A percentile compares a stretch with the other conserved stretches of the same genome.
Evolutionary conservation across 2,888 invertebrate species (phyloP).

Genomic region (Yponomeuta plumbellus): DNA sequence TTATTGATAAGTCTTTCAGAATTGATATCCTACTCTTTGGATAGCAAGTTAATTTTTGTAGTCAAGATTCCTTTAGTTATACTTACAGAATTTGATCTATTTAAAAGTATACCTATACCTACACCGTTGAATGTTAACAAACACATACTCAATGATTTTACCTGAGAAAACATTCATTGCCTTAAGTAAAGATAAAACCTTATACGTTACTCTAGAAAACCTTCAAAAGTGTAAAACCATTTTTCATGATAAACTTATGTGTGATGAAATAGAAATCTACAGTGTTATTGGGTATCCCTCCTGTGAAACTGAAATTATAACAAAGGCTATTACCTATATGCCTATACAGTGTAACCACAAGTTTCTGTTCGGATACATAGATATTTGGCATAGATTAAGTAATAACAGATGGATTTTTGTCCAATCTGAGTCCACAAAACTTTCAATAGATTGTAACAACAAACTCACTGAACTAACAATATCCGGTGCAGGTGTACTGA

Average conservation of each 20-base stretch:
- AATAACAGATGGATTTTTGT: background rate
- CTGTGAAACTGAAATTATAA: background rate
- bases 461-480: background rate
- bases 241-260: background rate
- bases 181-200: background rate
- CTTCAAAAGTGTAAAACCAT: background rate
- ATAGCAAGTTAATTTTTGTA: too few species aligned
- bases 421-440: background rate
- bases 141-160: background rate
- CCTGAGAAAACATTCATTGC: background rate
- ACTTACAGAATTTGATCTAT: background rate
- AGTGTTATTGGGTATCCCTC: background rate
- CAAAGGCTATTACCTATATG: background rate
- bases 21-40: constrained; percentile 4
- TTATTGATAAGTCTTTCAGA: constrained; percentile 10
- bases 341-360: background rate
- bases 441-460: background rate
- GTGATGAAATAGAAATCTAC: background rate
- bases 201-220: background rate
- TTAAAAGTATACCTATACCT: background rate
- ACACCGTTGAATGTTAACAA: background rate
- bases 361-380: background rate
- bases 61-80: too few species aligned
- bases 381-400: background rate
- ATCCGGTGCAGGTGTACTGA: background rate